phyloP scores from a whole-genome alignment of 2,797 vertebrate genomes.

The Sphenopsis melanotis region DNA sequence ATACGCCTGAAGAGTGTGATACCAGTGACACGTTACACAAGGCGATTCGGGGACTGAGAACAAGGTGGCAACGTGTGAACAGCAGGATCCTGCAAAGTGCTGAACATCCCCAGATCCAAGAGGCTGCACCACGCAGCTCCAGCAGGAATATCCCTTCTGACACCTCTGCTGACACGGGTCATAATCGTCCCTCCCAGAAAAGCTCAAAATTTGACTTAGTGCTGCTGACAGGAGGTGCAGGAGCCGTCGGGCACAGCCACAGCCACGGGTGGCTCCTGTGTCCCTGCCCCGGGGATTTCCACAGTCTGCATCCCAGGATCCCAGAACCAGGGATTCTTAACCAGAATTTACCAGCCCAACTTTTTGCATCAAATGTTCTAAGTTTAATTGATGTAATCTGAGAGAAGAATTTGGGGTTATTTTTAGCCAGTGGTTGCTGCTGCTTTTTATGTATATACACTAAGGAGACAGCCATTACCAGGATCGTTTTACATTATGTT shows the following conservation, averaged over 20 bases:
- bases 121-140: neutral
- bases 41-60: neutral
- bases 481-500: slow-evolving; percentile 24
- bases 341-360: neutral
- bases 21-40: neutral
- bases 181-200: neutral
- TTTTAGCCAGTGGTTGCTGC: slow-evolving; percentile 58
- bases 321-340: neutral
- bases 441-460: slow-evolving; percentile 51
- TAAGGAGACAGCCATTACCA: slow-evolving; percentile 49
- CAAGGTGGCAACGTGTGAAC: neutral
- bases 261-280: neutral
- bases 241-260: neutral
- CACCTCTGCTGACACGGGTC: neutral
- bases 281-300: neutral
- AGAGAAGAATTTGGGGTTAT: slow-evolving; percentile 54
- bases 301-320: neutral
- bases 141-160: neutral
- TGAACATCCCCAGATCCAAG: neutral
- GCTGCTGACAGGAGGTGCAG: neutral
- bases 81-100: neutral
- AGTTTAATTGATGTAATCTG: slow-evolving; percentile 59
- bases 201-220: neutral
- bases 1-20: neutral
- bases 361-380: slow-evolving; percentile 14